Evolutionary conservation across 2,797 vertebrate species (phyloP).

Genomic region (Myiothlypis coronata): DNA sequence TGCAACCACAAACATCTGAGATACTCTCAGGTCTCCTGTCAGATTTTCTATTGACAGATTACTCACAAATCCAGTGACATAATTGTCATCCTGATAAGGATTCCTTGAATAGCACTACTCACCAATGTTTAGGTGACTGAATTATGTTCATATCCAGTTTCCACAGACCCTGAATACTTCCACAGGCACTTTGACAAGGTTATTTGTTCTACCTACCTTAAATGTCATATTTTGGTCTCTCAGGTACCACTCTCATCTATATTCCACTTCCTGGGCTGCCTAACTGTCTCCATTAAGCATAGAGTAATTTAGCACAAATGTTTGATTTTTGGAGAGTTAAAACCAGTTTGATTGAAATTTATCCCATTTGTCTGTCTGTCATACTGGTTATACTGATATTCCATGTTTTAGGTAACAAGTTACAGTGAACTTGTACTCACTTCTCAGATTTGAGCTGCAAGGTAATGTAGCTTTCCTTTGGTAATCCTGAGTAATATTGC

Average conservation of each 20-base stretch:
- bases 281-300: neutral
- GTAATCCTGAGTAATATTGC: neutral
- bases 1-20: neutral
- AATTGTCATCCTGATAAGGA: neutral
- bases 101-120: neutral
- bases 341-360: neutral
- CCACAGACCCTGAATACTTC: neutral
- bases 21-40: neutral
- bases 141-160: neutral
- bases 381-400: neutral
- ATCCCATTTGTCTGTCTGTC: neutral
- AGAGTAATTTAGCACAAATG: neutral
- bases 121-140: neutral
- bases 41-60: neutral
- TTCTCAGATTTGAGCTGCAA: neutral
- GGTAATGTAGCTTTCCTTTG: neutral
- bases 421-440: neutral
- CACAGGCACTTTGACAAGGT: neutral
- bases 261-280: neutral
- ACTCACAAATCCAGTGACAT: neutral
- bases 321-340: neutral
- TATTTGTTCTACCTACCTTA: neutral
- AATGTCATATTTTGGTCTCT: neutral
- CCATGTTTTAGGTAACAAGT: neutral
- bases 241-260: neutral